Evolutionary conservation across 2,113 vertebrate species (phyloP).

Genomic region (Pseudonaja textilis): DNA sequence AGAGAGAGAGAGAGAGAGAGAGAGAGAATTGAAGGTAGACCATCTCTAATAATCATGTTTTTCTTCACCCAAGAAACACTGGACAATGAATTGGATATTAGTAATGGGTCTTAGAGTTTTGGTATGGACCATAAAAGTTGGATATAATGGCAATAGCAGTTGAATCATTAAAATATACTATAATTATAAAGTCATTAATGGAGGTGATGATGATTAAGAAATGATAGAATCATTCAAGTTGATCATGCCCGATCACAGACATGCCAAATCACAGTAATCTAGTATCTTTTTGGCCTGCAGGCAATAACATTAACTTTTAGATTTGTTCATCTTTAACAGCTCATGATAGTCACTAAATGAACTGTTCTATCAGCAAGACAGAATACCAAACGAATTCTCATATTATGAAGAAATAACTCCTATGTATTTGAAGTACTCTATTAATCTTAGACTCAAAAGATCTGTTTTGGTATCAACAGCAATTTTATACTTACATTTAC

Average conservation of each 20-base stretch:
- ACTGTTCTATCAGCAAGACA: background rate
- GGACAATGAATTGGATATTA: too few species aligned
- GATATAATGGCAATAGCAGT: too few species aligned
- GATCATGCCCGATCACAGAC: background rate
- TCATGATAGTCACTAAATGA: background rate
- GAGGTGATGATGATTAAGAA: background rate
- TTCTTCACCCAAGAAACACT: too few species aligned
- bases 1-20: background rate
- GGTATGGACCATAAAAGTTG: too few species aligned
- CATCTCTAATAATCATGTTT: too few species aligned
- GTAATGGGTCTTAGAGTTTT: too few species aligned
- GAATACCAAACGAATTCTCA: background rate
- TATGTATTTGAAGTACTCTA: background rate
- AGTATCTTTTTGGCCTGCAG: background rate
- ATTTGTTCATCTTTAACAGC: background rate
- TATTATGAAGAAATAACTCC: background rate
- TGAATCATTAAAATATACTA: too few species aligned
- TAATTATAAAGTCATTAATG: too few species aligned
- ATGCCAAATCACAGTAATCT: background rate
- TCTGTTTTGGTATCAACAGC: constrained; percentile 7
- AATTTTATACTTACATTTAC: background rate
- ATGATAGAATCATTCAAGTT: background rate
- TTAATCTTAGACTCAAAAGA: background rate
- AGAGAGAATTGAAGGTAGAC: too few species aligned
- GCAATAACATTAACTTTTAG: constrained; percentile 5